Conservation (phyloP, 53 echinoderm and acorn worm genomes). For the Stichopus horrens region DNA sequence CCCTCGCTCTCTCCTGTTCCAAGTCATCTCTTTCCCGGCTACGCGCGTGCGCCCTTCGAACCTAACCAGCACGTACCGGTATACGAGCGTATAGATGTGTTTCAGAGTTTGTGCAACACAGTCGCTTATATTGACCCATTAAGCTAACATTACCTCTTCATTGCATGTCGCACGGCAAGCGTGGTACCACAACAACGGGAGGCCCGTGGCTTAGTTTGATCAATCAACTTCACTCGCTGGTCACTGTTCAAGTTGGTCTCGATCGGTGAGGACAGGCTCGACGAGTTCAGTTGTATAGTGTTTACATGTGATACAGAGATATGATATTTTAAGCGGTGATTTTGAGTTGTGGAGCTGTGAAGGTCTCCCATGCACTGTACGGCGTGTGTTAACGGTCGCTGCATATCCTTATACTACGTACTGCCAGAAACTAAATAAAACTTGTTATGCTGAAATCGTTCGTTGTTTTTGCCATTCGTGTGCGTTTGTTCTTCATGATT, state of each 20-base stretch:
- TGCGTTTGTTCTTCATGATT: too few species aligned
- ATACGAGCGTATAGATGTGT: slow-evolving; percentile 12
- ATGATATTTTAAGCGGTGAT: slow-evolving; percentile 23
- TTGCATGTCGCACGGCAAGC: neutral
- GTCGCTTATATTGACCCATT: slow-evolving; percentile 39
- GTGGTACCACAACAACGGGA: neutral
- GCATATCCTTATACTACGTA: too few species aligned
- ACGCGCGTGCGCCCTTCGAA: slow-evolving; percentile 36
- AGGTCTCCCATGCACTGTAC: neutral
- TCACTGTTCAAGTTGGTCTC: neutral
- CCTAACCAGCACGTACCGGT: slow-evolving; percentile 34
- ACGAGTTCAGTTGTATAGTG: neutral
- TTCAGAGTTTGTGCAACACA: slow-evolving; percentile 2
- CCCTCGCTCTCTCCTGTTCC: too few species aligned
- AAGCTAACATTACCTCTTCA: slow-evolving; percentile 26
- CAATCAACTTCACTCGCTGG: neutral
- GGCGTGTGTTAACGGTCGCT: neutral
- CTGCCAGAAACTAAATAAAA: too few species aligned
- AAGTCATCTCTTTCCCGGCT: neutral
- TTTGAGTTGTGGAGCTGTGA: slow-evolving; percentile 28
- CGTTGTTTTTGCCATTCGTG: too few species aligned
- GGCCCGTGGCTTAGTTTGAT: neutral
- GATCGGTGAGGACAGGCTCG: neutral
- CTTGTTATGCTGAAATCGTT: too few species aligned
- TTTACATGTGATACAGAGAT: neutral